Base-by-base conservation (phyloP, 1,140 invertebrate species). In the Tachypleus tridentatus region DNA sequence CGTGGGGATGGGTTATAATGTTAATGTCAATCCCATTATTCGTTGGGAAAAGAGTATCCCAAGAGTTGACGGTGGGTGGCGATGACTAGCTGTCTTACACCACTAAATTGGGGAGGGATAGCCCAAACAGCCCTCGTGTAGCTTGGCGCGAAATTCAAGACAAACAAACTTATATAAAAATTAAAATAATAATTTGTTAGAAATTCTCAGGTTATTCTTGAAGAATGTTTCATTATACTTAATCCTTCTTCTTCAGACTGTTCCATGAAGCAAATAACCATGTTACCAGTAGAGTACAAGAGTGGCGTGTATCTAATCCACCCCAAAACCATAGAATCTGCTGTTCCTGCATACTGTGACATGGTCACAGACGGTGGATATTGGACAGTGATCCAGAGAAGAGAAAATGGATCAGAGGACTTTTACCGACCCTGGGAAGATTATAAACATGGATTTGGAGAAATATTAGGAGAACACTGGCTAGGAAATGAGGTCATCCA, bases 361-460 rank as follows among this genome's bases (percentile, higher is more conserved):
- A 80, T 86, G 65, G 73, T 77, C 49, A 72, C 74, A 4, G 72
- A 78, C 63, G 75, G 75, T 6, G 80, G 78, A 10, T 88, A 89
- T 0, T 93, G 88, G 86, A 92, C 89, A 4, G 82, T 91, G 0
- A 79, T 95, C 5, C 90, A 93, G 70, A 82, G 85, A 4, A 83
- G 92, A 3, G 82, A 82, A 68, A 88, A 94, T 71, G 90, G 89
- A 3, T 83, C 73, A 3, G 70, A 75, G 4, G 74, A 74, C 64
- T 81, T 80, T 66, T 75, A 76, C 69, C 73, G 78, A 5, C 71
- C 74, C 4, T 81, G 80, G 78, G 64, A 74, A 10, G 79, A 79
- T 61, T 82, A 82, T 70, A 75, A 74, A 66, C 63, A 71, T 48
- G 80, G 79, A 4, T 81, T 81, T 64, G 79, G 80, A 4, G 71